Conservation (phyloP, 64 coral and sea anemone species). For the Hydrozoanthus tunicans region DNA sequence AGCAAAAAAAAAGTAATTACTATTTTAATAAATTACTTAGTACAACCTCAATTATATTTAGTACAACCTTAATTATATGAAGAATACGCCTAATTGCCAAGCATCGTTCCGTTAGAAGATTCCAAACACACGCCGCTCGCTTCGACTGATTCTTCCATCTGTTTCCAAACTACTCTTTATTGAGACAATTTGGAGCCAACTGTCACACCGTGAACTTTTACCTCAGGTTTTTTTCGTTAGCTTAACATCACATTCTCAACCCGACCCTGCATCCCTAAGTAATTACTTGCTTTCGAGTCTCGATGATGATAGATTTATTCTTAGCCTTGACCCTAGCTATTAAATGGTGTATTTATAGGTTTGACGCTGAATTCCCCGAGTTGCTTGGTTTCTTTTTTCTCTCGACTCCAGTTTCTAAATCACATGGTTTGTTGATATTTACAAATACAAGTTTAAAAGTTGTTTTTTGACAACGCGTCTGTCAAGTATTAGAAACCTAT, state of each 20-base stretch:
- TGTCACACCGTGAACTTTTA: not conserved
- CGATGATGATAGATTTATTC: not conserved
- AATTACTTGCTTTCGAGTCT: not conserved
- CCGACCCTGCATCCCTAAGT: not conserved
- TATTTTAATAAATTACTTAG: not conserved
- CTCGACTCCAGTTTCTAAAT: too few relatives aligned
- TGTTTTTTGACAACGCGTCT: too few relatives aligned
- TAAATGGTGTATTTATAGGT: too few relatives aligned
- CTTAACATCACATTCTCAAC: not conserved
- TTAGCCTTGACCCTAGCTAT: not conserved
- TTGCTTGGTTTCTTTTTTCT: too few relatives aligned
- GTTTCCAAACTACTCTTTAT: not conserved
- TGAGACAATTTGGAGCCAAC: conserved; percentile 9
- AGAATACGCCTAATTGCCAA: not conserved
- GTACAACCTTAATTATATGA: too few relatives aligned
- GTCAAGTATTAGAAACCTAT: too few relatives aligned
- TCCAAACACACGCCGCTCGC: not conserved
- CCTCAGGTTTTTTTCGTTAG: not conserved
- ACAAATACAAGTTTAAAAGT: too few relatives aligned
- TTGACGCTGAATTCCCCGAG: too few relatives aligned
- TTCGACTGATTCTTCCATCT: not conserved
- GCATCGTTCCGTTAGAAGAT: not conserved
- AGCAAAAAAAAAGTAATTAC: too few relatives aligned
- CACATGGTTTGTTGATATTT: too few relatives aligned
- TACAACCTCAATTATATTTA: not conserved